Conservation (phyloP, 2,113 vertebrate species). For the Macaca mulatta region DNA sequence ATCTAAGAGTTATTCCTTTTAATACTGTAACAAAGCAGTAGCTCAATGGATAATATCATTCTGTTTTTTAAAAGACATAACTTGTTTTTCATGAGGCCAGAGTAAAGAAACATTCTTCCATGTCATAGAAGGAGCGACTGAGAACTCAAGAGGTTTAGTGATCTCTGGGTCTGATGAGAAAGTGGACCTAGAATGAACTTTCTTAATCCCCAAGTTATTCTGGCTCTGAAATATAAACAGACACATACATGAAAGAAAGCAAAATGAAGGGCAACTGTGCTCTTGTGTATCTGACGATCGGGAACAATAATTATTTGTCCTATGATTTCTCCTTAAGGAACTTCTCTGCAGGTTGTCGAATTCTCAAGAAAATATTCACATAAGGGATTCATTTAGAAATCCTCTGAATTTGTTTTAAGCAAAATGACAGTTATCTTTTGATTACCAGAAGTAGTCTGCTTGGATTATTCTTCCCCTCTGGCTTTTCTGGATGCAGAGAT, state of each 20-base stretch:
- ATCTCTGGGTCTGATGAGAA: neutral
- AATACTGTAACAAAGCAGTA: constrained; percentile 16
- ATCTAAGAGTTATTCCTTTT: constrained; percentile 12
- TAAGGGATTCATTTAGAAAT: constrained; percentile 43
- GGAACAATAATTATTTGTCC: neutral
- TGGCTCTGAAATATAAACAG: neutral
- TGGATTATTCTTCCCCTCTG: neutral
- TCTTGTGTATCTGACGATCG: neutral
- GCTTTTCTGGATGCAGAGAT: neutral
- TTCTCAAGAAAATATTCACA: constrained; percentile 8
- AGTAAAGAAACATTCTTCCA: neutral
- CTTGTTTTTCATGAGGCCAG: neutral
- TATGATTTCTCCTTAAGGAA: constrained; percentile 17
- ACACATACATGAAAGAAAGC: neutral
- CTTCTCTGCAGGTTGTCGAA: neutral
- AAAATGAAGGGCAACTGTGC: neutral
- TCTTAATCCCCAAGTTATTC: neutral
- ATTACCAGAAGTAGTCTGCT: neutral
- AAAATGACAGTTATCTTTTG: neutral
- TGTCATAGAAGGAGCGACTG: neutral
- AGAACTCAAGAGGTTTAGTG: neutral
- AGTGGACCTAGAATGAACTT: neutral
- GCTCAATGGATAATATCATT: neutral
- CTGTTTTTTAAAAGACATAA: neutral
- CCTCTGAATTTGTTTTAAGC: neutral